Evolutionary conservation across 2,113 vertebrate species (phyloP).

Genomic region (Melanocharis versteri): DNA sequence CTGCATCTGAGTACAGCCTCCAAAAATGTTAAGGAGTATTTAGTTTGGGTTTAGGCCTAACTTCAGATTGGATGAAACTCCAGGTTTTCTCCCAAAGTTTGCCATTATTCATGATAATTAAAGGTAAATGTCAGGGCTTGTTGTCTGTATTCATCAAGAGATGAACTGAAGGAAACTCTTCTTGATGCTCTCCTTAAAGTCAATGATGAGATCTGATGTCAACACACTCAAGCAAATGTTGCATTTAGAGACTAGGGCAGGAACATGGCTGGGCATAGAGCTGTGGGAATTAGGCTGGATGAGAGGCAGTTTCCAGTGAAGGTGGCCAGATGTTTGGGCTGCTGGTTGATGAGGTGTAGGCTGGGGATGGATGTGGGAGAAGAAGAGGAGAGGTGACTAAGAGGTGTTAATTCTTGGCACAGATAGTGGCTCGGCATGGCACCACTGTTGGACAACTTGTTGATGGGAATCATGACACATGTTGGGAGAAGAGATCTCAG

Average conservation of each 20-base stretch:
- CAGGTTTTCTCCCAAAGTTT: neutral
- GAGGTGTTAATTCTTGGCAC: neutral
- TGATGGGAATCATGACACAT: neutral
- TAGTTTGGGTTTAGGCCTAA: constrained; percentile 6
- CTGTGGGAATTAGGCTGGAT: neutral
- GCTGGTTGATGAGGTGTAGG: neutral
- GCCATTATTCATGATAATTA: neutral
- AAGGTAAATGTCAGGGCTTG: neutral
- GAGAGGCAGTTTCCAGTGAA: neutral
- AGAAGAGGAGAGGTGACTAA: neutral
- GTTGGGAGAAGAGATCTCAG: neutral
- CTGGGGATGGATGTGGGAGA: neutral
- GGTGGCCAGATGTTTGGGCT: neutral
- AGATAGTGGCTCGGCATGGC: neutral
- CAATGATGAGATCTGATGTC: neutral
- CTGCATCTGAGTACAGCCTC: neutral
- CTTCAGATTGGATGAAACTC: neutral
- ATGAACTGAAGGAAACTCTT: neutral
- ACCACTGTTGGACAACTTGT: neutral
- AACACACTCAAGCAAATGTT: neutral
- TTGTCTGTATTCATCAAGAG: neutral
- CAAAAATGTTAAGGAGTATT: neutral
- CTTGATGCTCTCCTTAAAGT: neutral
- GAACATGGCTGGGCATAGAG: neutral
- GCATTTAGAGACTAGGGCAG: neutral